A percentile compares a stretch with the other conserved stretches of the same genome.
phyloP scores from a whole-genome alignment of 2,113 vertebrate species.

The Phoxinus phoxinus region DNA sequence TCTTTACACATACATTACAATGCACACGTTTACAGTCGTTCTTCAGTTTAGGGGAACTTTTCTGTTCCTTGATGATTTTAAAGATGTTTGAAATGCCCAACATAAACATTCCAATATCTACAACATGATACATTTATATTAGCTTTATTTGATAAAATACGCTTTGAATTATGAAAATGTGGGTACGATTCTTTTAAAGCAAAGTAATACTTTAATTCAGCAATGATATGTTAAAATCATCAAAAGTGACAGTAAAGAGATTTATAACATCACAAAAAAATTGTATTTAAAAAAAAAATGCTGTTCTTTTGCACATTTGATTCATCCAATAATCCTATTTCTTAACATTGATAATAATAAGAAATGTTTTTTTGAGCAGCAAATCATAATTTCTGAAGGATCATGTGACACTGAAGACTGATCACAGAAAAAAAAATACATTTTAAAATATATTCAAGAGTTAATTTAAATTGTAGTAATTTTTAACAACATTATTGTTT shows the following conservation, averaged over 20 bases:
- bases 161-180: no score
- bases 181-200: no score
- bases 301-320: no score
- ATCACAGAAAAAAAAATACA: neutral
- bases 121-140: neutral
- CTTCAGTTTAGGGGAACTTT: neutral
- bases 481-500: neutral
- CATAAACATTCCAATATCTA: neutral
- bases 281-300: no score
- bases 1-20: neutral
- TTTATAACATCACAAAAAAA: neutral
- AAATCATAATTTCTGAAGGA: neutral
- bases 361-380: neutral
- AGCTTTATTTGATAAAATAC: no score
- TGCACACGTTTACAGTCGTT: neutral
- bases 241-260: neutral
- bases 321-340: no score
- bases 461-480: neutral
- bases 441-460: neutral
- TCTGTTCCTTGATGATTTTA: neutral
- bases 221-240: no score
- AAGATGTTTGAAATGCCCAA: neutral
- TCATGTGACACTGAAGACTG: neutral
- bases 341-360: neutral
- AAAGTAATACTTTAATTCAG: no score